Evolutionary conservation across 37 sponge, comb jelly and placozoan genomes (phyloP).

Genomic region (Axinella damicornis): DNA sequence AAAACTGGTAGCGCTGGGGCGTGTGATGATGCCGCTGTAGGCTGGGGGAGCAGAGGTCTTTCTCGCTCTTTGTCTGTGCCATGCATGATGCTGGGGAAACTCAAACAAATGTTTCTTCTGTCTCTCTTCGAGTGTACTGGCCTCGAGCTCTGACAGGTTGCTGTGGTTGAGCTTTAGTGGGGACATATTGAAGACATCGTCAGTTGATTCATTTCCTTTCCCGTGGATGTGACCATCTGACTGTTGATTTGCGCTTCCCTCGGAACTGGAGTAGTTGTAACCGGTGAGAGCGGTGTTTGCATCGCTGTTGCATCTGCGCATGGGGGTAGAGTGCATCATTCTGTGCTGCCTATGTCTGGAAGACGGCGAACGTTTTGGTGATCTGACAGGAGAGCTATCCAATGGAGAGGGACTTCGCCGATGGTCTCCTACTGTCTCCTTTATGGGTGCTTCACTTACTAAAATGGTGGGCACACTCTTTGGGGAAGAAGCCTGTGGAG

Average conservation of each 20-base stretch:
- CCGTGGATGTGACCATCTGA: too few species aligned
- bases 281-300: background rate
- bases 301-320: background rate
- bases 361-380: too few species aligned
- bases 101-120: slow-evolving; percentile 13
- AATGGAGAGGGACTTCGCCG: too few species aligned
- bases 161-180: slow-evolving; percentile 36
- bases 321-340: background rate
- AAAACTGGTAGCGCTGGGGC: background rate
- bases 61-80: background rate
- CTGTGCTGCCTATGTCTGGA: too few species aligned
- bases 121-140: slow-evolving; percentile 27
- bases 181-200: slow-evolving; percentile 10
- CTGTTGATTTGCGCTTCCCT: too few species aligned
- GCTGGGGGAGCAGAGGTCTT: background rate
- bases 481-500: too few species aligned
- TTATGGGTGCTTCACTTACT: too few species aligned
- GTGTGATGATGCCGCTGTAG: background rate
- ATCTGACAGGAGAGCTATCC: too few species aligned
- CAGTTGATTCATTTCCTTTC: too few species aligned
- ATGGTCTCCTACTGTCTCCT: too few species aligned
- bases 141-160: slow-evolving; percentile 42
- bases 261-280: too few species aligned
- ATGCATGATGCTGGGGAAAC: slow-evolving; percentile 12
- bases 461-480: too few species aligned